Conservation (phyloP, 2,888 invertebrate species). For the Candidula unifasciata region DNA sequence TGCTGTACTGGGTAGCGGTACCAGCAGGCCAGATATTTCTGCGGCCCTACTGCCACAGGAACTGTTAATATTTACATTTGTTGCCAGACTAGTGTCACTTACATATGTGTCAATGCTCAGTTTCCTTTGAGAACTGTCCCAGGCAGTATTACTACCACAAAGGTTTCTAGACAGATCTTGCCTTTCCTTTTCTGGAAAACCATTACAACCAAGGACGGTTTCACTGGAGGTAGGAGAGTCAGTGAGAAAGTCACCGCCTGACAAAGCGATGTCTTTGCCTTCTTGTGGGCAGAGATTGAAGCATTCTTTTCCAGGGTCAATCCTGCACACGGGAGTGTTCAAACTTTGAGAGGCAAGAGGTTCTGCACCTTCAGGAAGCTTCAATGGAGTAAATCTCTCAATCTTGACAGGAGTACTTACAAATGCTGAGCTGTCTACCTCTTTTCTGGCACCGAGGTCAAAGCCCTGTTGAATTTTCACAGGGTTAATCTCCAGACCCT, state of each 20-base stretch:
- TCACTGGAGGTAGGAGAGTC: neutral
- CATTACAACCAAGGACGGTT: neutral
- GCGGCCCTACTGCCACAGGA: neutral
- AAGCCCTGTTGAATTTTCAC: constrained; percentile 23
- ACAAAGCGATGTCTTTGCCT: neutral
- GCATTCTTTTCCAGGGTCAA: constrained; percentile 24
- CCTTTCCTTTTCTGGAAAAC: neutral
- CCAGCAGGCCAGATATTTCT: neutral
- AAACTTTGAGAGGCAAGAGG: constrained; percentile 1
- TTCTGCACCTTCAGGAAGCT: constrained; percentile 20
- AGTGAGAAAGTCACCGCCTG: neutral
- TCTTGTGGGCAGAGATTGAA: constrained; percentile 15
- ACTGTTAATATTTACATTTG: neutral
- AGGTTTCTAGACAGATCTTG: neutral
- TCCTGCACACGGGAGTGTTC: constrained; percentile 26
- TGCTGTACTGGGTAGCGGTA: neutral
- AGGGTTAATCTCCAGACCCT: neutral
- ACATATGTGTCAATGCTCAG: neutral
- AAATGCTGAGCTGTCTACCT: neutral
- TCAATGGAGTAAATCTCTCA: constrained; percentile 22
- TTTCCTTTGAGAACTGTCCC: neutral
- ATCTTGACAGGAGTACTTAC: neutral
- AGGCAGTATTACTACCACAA: neutral
- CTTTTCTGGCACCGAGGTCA: neutral
- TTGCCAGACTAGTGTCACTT: neutral